Base-by-base conservation (phyloP, 2,888 invertebrate genomes). In the Clistopyga incitator region DNA sequence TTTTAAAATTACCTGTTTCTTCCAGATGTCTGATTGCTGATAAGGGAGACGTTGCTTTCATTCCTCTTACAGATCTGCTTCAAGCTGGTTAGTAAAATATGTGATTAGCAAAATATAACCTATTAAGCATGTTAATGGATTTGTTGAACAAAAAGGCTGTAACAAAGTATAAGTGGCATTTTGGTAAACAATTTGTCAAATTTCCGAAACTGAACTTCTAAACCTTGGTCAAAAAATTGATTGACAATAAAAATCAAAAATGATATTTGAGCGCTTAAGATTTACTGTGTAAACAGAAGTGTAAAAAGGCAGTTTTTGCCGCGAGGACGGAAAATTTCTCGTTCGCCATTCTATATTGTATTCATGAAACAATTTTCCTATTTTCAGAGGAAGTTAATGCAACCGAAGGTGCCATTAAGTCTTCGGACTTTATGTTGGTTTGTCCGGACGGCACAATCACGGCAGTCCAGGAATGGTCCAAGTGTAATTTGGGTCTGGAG, bases 361-460 rank as follows among this genome's bases (percentile, higher is more conserved):
- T 65, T 52, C 8, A 68, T 56, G 2, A 11, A 11, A 3, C 11
- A 54, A 52, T 11, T 38, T 61, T 8, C 0, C 34, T n/a, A n/a
- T 59, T 64, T 70, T 56, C 45, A 85, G 79, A 79, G 64, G 85
- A 85, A 71, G 34, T 38, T n/a, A 72, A 82, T 77, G 67, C 25
- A 25, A 61, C 76, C 29, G 81, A 74, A 3, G 78, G 78, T 8
- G 25, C 85, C 56, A 90, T 94, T 20, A 93, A 94, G 78, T 92
- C 93, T 0, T 91, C 94, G 0, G 94, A 96, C 88, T 95, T 95
- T 87, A 95, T 95, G 87, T 93, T 97, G 0, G 93, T 97, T 0
- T 97, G 97, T 89, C 94, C 95, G 0, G 94, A 95, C 88, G 96
- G 95, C 8, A 95, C 95, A 0, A 93, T 95, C 0, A 95, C 94